phyloP scores from a whole-genome alignment of 2,797 vertebrate genomes.

The Lepus townsendii region DNA sequence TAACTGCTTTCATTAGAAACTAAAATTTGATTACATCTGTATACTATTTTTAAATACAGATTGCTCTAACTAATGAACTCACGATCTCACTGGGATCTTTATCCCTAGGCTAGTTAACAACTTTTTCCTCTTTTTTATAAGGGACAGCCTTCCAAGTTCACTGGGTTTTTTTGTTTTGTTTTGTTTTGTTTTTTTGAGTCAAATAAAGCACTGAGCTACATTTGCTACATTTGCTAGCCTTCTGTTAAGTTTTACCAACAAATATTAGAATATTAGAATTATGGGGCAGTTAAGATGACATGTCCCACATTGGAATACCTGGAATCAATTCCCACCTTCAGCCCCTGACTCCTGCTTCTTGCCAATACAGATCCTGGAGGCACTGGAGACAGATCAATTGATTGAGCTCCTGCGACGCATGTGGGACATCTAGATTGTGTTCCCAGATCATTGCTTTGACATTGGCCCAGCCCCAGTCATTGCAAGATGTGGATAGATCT shows the following conservation, averaged over 20 bases:
- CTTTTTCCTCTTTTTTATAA: neutral
- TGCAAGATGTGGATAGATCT: too few relatives aligned
- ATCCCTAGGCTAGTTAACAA: neutral
- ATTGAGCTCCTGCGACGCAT: too few relatives aligned
- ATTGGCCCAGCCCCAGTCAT: too few relatives aligned
- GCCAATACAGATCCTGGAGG: too few relatives aligned
- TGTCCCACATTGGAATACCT: too few relatives aligned
- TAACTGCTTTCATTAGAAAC: neutral
- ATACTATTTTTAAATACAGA: neutral
- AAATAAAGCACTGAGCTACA: neutral
- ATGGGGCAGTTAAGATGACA: neutral
- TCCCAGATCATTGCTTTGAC: too few relatives aligned
- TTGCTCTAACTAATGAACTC: neutral
- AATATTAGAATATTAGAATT: conserved; percentile 5
- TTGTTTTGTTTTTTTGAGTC: neutral
- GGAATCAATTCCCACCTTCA: too few relatives aligned
- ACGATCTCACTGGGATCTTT: neutral
- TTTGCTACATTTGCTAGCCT: neutral
- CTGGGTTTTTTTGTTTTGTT: neutral
- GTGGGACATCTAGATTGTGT: too few relatives aligned
- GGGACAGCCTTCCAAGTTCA: neutral
- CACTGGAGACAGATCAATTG: too few relatives aligned
- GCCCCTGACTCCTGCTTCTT: too few relatives aligned
- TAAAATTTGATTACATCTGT: neutral
- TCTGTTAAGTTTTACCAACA: neutral